Conservation (phyloP, 2,113 vertebrate genomes). For the Scortum barcoo region DNA sequence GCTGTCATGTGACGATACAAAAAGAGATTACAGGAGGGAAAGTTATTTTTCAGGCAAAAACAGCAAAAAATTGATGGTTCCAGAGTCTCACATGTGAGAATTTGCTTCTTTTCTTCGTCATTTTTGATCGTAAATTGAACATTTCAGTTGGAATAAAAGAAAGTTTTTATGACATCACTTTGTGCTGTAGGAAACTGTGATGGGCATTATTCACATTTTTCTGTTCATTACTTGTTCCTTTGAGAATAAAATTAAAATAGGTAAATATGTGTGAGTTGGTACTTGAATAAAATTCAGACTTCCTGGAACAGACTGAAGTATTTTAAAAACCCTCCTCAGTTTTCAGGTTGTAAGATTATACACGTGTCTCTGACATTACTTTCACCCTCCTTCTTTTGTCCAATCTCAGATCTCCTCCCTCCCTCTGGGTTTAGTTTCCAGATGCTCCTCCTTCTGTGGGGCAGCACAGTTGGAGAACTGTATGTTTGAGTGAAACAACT, state of each 20-base stretch:
- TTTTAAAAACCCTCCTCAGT: neutral
- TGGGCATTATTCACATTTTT: neutral
- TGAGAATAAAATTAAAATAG: no score
- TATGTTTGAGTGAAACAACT: neutral
- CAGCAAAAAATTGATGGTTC: neutral
- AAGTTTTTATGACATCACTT: neutral
- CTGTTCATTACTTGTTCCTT: no score
- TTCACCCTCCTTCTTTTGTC: neutral
- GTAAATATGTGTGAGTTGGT: no score
- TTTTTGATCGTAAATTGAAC: neutral
- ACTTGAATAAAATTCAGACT: no score
- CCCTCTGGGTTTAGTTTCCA: conserved; percentile 17
- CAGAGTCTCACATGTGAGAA: neutral
- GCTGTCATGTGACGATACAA: neutral
- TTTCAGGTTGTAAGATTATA: neutral
- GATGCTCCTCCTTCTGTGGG: neutral
- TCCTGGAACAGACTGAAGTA: neutral
- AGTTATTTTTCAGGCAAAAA: neutral
- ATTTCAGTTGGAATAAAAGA: neutral
- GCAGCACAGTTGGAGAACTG: neutral
- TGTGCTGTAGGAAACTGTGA: neutral
- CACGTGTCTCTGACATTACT: neutral
- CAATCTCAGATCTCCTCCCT: neutral
- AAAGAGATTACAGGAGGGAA: no score
- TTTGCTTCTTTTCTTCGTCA: neutral